Base-by-base conservation (phyloP, 2,888 invertebrate species). In the Diloba caeruleocephala region DNA sequence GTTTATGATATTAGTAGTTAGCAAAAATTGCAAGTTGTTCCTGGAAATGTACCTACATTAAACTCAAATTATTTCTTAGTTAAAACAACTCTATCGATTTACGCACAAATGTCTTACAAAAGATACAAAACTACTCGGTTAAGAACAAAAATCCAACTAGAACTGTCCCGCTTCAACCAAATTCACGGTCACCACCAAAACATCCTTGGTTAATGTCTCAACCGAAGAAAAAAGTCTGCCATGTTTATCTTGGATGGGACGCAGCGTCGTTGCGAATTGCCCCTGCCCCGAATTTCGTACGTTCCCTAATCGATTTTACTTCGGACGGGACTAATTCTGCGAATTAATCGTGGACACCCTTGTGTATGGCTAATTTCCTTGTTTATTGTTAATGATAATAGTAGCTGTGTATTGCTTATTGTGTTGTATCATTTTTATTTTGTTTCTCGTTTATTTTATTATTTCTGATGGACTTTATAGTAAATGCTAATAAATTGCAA, bases 181-280 rank as follows among this genome's bases (percentile, higher is more conserved):
- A 60, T 43, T 14, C 45, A 54, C 76, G 82, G 86, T 63, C 81
- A 86, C 89, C 82, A 74, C 76, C 66, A 64, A 72, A 79, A 78
- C 85, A 89, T 92, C 93, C 93, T 90, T 92, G 92, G 87, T 90
- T 93, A 93, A 93, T 93, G 93, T 93, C 93, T 93, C 92, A 83
- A 87, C 82, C 82, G 88, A 85, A 84, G 81, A 92, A 91, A 91
- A 91, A 92, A 90, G 79, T 75, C 84, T 85, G 90, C 89, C 89
- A 90, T 93, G 93, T 93, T 93, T 93, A 93, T 93, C 93, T 92
- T 93, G 86, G 84, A 79, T 77, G 84, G 81, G 87, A 72, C 78
- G 79, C 63, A 63, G 62, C 84, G 71, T 82, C 85, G 78, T 81
- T 82, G 89, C 87, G 90, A 90, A 89, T 90, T 84, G 88, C 70